Conservation (phyloP, 2,888 invertebrate species). For the Chrysodeixis includens region DNA sequence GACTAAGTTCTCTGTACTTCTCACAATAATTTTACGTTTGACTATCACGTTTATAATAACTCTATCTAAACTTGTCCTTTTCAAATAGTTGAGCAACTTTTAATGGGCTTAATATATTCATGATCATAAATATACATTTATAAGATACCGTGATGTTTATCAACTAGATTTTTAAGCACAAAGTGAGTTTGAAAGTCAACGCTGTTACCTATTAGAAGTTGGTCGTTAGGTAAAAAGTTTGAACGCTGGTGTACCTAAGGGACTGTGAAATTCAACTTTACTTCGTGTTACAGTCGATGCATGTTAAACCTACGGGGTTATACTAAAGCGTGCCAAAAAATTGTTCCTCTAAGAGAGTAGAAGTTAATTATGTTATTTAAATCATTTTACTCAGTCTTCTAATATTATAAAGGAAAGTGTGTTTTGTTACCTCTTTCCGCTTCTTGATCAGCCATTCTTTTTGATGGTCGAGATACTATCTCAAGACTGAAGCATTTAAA, state of each 20-base stretch:
- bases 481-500: slow-evolving; percentile 8
- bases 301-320: too few species aligned
- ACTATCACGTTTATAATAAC: slow-evolving; percentile 13
- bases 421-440: too few species aligned
- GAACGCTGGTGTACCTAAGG: slow-evolving; percentile 7
- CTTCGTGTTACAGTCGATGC: neutral
- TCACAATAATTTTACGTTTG: neutral
- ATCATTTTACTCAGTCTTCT: too few species aligned
- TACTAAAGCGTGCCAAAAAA: too few species aligned
- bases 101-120: slow-evolving; percentile 14
- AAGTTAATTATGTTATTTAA: too few species aligned
- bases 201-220: slow-evolving; percentile 20
- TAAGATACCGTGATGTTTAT: slow-evolving; percentile 11
- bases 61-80: slow-evolving; percentile 8
- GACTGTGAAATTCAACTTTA: slow-evolving; percentile 12
- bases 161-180: slow-evolving; percentile 6
- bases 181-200: slow-evolving; percentile 19
- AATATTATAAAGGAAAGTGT: too few species aligned
- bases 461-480: slow-evolving; percentile 10
- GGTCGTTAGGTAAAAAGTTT: slow-evolving; percentile 18
- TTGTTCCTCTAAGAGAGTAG: too few species aligned
- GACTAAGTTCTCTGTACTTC: neutral
- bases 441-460: too few species aligned
- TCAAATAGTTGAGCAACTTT: slow-evolving; percentile 17
- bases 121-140: slow-evolving; percentile 3